Base-by-base conservation (phyloP, 2,797 vertebrate genomes). In the Sternarchorhynchus goeldii region DNA sequence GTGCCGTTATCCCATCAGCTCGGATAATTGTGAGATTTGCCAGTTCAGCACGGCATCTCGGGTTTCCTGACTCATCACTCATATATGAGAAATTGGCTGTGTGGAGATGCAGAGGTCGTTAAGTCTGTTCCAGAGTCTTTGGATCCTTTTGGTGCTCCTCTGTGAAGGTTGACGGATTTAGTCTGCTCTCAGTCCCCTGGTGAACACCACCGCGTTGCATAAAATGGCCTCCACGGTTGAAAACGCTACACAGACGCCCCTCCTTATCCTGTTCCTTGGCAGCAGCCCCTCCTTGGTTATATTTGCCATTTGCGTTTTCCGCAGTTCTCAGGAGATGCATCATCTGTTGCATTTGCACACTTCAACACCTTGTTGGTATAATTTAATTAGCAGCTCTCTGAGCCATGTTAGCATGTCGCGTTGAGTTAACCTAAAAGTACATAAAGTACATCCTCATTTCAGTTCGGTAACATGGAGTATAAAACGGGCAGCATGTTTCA, bases 251-350 rank as follows among this genome's bases (percentile, higher is more conserved):
- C 82, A 77, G 85, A 80, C 88, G 83, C 85, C 88, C 88, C 88
- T 88, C 81, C 84, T 86, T 83, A 45, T 80, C 80, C 59, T 83
- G 90, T 94, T 90, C 64, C 92, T 83, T 87, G 87, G 91, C 91
- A 92, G 93, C 93, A 88, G 89, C 85, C 91, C 85, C 89, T 91
- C 91, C 92, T 91, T 93, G 92, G 92, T 92, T 93, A 91, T 89
- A 87, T 92, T 91, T 92, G 90, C 90, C 89, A 89, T 90, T 90
- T 88, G 88, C 88, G 89, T 86, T 87, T 88, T 86, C 87, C 59
- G 55, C 70, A 76, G 67, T 73, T 87, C 87, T 64, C 60, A 41
- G 87, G 87, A 90, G 76, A 78, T 72, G 31, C 59, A 25, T 50
- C 12, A 56, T 81, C 62, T 81, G 8, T 62, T 81, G 69, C 74